A percentile compares a stretch with the other conserved stretches of the same genome.
Evolutionary conservation across 2,797 vertebrate genomes (phyloP).

Genomic region (Margarornis squamiger): DNA sequence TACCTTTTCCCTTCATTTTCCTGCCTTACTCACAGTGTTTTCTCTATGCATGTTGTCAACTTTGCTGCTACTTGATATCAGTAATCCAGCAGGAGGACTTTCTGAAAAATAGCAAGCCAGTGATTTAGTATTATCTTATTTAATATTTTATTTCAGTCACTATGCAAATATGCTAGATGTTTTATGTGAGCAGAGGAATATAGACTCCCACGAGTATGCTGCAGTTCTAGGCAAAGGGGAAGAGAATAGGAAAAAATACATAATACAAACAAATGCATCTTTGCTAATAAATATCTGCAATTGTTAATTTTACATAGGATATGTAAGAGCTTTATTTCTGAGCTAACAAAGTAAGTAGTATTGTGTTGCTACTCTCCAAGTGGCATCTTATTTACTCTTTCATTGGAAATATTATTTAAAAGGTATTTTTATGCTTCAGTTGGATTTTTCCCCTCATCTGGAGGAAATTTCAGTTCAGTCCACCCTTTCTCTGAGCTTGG

Average conservation of each 20-base stretch:
- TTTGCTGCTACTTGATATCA: background rate
- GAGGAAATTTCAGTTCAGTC: background rate
- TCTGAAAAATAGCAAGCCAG: background rate
- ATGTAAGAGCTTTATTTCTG: background rate
- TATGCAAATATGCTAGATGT: background rate
- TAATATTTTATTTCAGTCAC: background rate
- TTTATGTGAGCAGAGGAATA: background rate
- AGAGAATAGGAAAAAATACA: background rate
- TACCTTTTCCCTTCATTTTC: background rate
- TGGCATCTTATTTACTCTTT: background rate
- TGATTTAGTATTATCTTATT: background rate
- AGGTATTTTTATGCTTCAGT: background rate
- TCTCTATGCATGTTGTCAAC: background rate
- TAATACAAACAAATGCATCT: background rate
- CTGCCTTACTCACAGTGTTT: background rate
- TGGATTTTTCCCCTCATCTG: background rate
- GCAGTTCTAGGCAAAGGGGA: background rate
- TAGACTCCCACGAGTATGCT: background rate
- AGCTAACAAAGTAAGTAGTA: background rate
- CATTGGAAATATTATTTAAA: background rate
- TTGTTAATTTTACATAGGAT: background rate
- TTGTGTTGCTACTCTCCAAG: background rate
- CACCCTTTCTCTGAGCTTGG: background rate
- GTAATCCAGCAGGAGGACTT: background rate
- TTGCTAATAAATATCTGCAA: background rate